Evolutionary conservation across 2,113 vertebrate genomes (phyloP), one percentile per base, ranked within the genome.

Genomic region (Astur gentilis): DNA sequence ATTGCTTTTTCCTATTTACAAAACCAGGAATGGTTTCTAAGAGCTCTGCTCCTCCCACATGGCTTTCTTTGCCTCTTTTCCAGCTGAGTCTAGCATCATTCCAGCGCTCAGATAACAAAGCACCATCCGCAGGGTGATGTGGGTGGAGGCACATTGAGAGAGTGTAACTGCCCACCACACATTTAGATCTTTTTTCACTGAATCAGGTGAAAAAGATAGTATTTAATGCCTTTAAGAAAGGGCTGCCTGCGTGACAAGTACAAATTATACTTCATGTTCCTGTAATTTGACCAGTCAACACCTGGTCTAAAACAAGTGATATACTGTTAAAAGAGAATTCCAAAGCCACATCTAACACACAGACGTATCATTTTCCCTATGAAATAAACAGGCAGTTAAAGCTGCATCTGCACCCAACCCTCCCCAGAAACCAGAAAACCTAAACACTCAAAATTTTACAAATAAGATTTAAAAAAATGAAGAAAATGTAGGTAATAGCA

Each of bases 371-470:
- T 89, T 82, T 97, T 89, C 78, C 66, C n/a, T 75, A 70, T 87
- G 94, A 93, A 96, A 95, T 96, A 93, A 97, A 94, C 91, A 98
- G 87, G 45, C 85, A 87, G 83, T 95, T 97, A 95, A 76, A 92
- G 20, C 40, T 34, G 82, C 90, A 62, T 94, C 87, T 95, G 87
- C 66, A 79, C 66, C 54, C 62, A 82, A 60, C 44, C 52, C 66
- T 91, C 62, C 78, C 73, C 65, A 79, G 92, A 94, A 97, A 90
- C 66, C 52, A 83, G 79, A 86, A 95, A 83, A 70, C 20, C 61
- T 89, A 70, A 96, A 79, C 70, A 89, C 40, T 87, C 45, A 86
- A 70, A 86, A 76, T 27, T 52, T 92, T 67, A 72, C 69, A 94
- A 91, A 78, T 83, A 83, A 79, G 60, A 58, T 89, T 88, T 82